Evolutionary conservation across 2,888 invertebrate genomes (phyloP).

Genomic region (Philopedon plagiatum): DNA sequence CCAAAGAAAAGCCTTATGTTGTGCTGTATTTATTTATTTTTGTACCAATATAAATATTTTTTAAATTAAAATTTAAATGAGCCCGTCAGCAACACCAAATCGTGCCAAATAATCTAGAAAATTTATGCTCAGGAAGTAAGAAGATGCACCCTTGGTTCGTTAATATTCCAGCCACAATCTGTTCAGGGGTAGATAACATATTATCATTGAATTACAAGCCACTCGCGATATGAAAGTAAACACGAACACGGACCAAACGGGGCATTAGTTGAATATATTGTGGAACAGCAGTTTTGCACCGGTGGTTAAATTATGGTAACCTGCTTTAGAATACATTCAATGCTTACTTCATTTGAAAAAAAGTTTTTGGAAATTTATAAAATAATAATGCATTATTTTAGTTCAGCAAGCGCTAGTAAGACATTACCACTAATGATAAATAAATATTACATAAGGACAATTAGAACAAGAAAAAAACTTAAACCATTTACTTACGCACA

Average conservation of each 20-base stretch:
- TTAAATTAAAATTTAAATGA: conserved; percentile 28
- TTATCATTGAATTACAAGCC: conserved; percentile 66
- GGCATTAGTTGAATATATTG: conserved; percentile 6
- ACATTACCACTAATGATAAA: no score
- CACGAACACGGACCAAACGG: conserved; percentile 50
- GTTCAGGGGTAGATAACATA: conserved; percentile 64
- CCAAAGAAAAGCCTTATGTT: no score
- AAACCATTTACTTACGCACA: no score
- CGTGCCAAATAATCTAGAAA: conserved; percentile 57
- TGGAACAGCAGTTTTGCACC: conserved; percentile 8
- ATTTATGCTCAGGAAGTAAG: conserved; percentile 58
- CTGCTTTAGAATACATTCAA: no score
- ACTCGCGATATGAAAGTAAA: conserved; percentile 60
- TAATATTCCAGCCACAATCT: conserved; percentile 64
- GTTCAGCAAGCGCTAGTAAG: no score
- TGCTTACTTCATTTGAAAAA: no score
- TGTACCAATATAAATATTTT: no score
- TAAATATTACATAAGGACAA: no score
- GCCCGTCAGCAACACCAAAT: conserved; percentile 30
- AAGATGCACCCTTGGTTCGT: conserved; percentile 59
- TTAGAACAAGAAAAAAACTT: no score
- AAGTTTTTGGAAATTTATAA: no score
- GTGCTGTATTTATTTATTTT: no score
- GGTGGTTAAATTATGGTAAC: not conserved
- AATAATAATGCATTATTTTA: no score